Conservation (phyloP, 53 echinoderm and acorn worm species). For the Antedon mediterranea region DNA sequence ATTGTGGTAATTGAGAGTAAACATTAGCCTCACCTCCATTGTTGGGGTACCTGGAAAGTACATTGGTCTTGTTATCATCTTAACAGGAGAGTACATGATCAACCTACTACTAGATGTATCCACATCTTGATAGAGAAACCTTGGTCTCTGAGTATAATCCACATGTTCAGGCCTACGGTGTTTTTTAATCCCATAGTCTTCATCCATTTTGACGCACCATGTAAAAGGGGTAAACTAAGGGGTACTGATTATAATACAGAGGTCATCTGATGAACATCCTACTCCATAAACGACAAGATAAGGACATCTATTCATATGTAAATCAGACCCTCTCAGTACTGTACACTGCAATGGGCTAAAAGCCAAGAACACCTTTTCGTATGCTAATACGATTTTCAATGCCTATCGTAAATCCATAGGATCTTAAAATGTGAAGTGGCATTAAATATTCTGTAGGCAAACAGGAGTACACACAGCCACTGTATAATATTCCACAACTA, state of each 20-base stretch:
- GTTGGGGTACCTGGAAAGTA: neutral
- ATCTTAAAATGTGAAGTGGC: too few species aligned
- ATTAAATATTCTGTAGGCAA: too few species aligned
- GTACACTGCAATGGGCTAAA: neutral
- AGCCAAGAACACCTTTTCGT: neutral
- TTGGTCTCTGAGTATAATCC: neutral
- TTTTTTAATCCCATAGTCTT: neutral
- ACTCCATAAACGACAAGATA: neutral
- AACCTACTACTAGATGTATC: neutral
- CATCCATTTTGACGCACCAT: neutral
- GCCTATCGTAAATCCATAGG: neutral
- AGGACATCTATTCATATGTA: neutral
- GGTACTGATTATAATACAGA: neutral
- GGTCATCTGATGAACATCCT: neutral
- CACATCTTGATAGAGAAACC: neutral
- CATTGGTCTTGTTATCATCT: neutral
- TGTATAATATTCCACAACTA: too few species aligned
- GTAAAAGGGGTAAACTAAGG: neutral
- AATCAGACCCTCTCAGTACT: neutral
- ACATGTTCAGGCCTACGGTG: neutral
- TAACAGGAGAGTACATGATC: neutral
- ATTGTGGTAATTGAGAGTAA: neutral
- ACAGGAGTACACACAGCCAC: too few species aligned
- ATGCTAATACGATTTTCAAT: neutral
- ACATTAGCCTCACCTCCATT: neutral